Conservation (phyloP, 2,113 vertebrate genomes). For the Cyprinus carpio region DNA sequence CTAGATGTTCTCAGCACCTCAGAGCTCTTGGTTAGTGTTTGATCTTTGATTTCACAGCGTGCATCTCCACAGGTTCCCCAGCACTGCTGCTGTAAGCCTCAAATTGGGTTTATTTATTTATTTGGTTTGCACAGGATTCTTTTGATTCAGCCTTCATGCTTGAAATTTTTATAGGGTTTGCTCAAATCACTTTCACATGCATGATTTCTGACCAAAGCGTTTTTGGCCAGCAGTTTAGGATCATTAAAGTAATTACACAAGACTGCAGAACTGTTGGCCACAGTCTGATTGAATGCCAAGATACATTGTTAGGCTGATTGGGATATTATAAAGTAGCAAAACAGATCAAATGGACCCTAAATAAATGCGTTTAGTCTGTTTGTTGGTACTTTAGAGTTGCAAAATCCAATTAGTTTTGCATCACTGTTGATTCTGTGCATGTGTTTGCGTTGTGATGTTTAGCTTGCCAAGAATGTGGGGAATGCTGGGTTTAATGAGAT, state of each 20-base stretch:
- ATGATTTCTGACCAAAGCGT: slow-evolving; percentile 4
- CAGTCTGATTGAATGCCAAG: slow-evolving; percentile 42
- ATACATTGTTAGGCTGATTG: slow-evolving; percentile 29
- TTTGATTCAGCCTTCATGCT: slow-evolving; percentile 46
- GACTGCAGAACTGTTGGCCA: slow-evolving; percentile 51
- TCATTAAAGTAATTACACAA: slow-evolving; percentile 41
- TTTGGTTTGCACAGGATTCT: background rate
- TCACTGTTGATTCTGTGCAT: background rate
- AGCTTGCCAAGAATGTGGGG: slow-evolving; percentile 99
- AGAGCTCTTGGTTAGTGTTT: slow-evolving; percentile 88
- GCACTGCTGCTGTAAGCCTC: background rate
- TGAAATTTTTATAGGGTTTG: slow-evolving; percentile 56
- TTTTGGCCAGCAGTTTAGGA: slow-evolving; percentile 18
- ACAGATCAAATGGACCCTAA: slow-evolving; percentile 35
- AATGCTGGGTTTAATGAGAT: slow-evolving; percentile 98
- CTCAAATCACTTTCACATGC: slow-evolving; percentile 53
- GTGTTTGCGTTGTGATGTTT: slow-evolving; percentile 56
- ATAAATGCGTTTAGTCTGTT: slow-evolving; percentile 29
- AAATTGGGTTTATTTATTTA: background rate
- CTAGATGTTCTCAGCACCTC: slow-evolving; percentile 97
- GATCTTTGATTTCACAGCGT: background rate
- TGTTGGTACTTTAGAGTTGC: slow-evolving; percentile 36
- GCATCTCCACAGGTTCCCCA: background rate
- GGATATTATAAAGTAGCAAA: slow-evolving; percentile 24
- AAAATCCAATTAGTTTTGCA: slow-evolving; percentile 8